Conservation (phyloP, 1,140 invertebrate species). For the Atta texana region DNA sequence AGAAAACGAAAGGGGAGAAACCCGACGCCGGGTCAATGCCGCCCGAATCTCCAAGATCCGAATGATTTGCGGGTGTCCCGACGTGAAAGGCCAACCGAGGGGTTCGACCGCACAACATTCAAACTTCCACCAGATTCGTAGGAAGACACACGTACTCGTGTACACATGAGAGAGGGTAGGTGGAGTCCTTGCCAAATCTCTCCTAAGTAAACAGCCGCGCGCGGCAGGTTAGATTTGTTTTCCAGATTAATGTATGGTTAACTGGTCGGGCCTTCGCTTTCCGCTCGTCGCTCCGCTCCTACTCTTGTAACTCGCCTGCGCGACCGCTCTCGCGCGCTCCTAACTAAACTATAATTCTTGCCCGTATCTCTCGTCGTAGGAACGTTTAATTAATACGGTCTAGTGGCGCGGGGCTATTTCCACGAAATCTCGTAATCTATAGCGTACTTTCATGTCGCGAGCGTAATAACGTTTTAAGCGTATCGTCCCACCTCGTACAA, state of each 20-base stretch:
- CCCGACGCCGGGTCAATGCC: constrained; percentile 25
- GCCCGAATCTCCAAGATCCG: constrained; percentile 42
- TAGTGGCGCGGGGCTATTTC: constrained; percentile 53
- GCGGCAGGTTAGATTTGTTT: constrained; percentile 63
- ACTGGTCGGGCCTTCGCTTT: constrained; percentile 1
- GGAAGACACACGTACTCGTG: not conserved
- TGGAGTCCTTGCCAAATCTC: constrained; percentile 47
- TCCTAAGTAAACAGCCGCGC: constrained; percentile 56
- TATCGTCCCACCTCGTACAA: constrained; percentile 63
- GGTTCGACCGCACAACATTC: constrained; percentile 11
- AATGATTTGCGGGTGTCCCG: constrained; percentile 48
- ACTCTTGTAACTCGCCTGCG: constrained; percentile 45
- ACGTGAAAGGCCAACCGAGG: constrained; percentile 30
- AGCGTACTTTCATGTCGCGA: constrained; percentile 58
- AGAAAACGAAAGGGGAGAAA: constrained; percentile 38
- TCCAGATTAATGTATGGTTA: constrained; percentile 64
- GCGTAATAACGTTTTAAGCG: constrained; percentile 62
- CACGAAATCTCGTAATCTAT: constrained; percentile 63
- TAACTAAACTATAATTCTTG: constrained; percentile 65
- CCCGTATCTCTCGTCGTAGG: constrained; percentile 59
- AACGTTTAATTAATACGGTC: constrained; percentile 62
- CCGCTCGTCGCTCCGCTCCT: constrained; percentile 8
- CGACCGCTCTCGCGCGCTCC: constrained; percentile 39
- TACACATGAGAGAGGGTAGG: not conserved
- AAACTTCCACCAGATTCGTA: constrained; percentile 19